Base-by-base conservation (phyloP, 23 tunicate genomes). In the Aplidium turbinatum region DNA sequence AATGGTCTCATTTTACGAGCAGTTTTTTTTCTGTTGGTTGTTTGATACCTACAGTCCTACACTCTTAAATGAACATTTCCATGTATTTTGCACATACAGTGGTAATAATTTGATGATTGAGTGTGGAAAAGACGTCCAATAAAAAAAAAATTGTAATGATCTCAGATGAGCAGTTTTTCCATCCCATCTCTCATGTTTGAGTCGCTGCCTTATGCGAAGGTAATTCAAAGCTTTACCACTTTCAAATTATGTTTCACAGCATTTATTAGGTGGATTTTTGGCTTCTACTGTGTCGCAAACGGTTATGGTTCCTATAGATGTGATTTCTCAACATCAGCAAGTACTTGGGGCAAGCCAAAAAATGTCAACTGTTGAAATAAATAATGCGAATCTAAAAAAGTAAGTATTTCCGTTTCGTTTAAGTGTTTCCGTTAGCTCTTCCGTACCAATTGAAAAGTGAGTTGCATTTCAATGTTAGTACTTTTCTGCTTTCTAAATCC, bases 221-320 rank as follows among this genome's bases (percentile, higher is more conserved):
- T 16, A 11, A 42, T 42, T 11, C 16, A 42, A 42, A 42, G 16
- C 16, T 11, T 42, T 42, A 9, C 16, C 50, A 9, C 13, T 42
- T 42, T 11, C 11, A 42, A 16, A 42, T 9, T 9, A 42, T 42
- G 50, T 42, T 67, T 45, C 68, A 18, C 80, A 91, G 86, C 97
- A 91, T 68, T 50, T 91, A 22, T 46, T 56, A 1, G 97, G 87
- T 35, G 99, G 99, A 0, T 87, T 94, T 57, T 16, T 69, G 28
- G 99, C 99, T 19, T 94, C 94, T 11, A 55, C 86, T 7, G 94
- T 84, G 16, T 86, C 95, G 20, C 99, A 94, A 78, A 82, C 94
- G 2, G 77, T 87, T 11, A 94, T 94, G 99, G 99, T 94, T 19
- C 99, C 99, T 1, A 87, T 94, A 13, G 99, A 94, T 65, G 78